Evolutionary conservation across 1,140 invertebrate genomes (phyloP), one percentile per base, ranked within the genome.

Genomic region (Lasioglossum baleicum): DNA sequence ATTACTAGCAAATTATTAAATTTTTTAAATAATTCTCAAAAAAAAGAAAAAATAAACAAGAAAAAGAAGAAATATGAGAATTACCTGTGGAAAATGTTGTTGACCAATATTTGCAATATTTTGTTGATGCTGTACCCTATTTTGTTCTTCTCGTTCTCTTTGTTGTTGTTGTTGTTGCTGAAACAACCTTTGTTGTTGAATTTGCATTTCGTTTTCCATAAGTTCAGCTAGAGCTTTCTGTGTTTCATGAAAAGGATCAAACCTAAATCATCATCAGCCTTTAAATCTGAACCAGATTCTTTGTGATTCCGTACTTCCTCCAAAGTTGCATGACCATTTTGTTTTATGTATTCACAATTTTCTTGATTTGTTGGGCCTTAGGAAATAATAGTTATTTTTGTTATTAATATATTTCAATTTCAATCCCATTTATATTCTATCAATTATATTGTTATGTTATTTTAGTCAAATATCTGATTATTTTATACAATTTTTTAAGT

Each of bases 241-340:
- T 64, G 98, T 99, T 93, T 99, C 98, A 90, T 98, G 96, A 93
- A 98, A 98, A 61, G 98, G 98, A 94, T 99, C 98, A 90, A 99
- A 99, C 98, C 98, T 90, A 96, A 93, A 87, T 97, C 96, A 90
- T 97, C 96, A 77, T 97, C 96, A 20, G 90, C 82, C 83, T 93
- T 93, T 5, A 88, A 82, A 31, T 92, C 92, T 13, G 84, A 71
- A 15, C 85, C 78, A 73, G 88, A 79, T 48, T 90, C 89, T 35
- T 82, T 84, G 42, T 90, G 88, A 64, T 89, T 91, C n/a, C 88
- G 88, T 26, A 92, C 65, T 76, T 92, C 91, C 1, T 86, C 88
- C 3, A 90, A 20, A 51, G 87, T 86, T 48, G 88, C 89, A 58
- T 93, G 92, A 17, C 92, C 92, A 66, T 93, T 93, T 65, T 92